Evolutionary conservation across 2,113 vertebrate species (phyloP).

Genomic region (Peromyscus polionotus): DNA sequence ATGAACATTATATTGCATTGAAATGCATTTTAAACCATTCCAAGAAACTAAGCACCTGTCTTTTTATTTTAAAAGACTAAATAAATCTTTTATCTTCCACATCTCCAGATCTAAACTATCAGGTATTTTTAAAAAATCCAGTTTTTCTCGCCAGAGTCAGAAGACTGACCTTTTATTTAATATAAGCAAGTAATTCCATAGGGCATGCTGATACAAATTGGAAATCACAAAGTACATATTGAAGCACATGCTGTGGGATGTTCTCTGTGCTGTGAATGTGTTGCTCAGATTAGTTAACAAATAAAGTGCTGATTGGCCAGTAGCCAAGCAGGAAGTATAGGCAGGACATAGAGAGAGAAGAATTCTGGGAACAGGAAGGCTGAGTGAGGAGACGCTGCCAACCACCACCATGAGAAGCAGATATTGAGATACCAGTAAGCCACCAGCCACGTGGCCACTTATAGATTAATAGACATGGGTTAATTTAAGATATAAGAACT

Average conservation of each 20-base stretch:
- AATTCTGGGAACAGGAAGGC: too few relatives aligned
- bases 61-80: conserved; percentile 50
- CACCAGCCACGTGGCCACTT: too few relatives aligned
- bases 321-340: too few relatives aligned
- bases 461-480: too few relatives aligned
- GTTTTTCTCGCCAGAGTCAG: neutral
- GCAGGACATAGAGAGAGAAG: too few relatives aligned
- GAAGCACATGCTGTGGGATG: neutral
- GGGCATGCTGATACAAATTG: neutral
- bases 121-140: conserved; percentile 37
- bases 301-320: too few relatives aligned
- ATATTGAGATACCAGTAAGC: too few relatives aligned
- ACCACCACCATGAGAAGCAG: too few relatives aligned
- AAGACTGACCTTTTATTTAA: conserved; percentile 37
- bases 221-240: conserved; percentile 27
- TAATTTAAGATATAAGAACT: too few relatives aligned
- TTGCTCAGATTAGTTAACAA: too few relatives aligned
- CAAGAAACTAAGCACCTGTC: neutral
- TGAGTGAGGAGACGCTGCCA: too few relatives aligned
- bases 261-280: too few relatives aligned
- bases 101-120: neutral
- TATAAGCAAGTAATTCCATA: neutral
- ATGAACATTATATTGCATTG: neutral
- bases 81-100: conserved; percentile 30
- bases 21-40: conserved; percentile 47